Evolutionary conservation across 2,888 invertebrate genomes (phyloP), one percentile per base, ranked within the genome.

Genomic region (Nyleta sp.): DNA sequence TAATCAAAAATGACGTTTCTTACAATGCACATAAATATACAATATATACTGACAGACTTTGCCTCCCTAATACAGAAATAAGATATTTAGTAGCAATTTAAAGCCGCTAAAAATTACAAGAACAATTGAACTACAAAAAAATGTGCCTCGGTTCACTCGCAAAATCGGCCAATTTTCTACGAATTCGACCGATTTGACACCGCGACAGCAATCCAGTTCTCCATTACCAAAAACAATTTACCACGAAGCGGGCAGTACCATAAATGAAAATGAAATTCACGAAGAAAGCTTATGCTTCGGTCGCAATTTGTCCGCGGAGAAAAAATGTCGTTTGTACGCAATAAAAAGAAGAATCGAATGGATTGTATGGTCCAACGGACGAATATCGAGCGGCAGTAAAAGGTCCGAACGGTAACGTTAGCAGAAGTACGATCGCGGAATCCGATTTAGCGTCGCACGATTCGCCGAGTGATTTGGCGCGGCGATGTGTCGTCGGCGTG

Each of bases 361-460:
- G 72, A 62, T 62, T 48, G 62, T 33, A 70, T 31, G 57, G 62
- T 57, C 52, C 57, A 73, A 44, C 52, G 33, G 46, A 33, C 60
- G 68, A 73, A 73, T 78, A 78, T 78, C 64, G 68, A 78, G 59
- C 78, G 62, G 38, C 73, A 24, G 64, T 60, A 60, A 78, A 78
- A 73, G 57, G 73, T 64, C 53, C 57, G 50, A 76, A 73, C 50
- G 28, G 68, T 78, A 73, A 62, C 78, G 53, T 59, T 65, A 64
- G 52, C 70, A 53, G 53, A 74, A 78, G 73, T 74, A 73, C 68
- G 73, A 73, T 68, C 68, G 57, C 42, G 64, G 53, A 74, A 74
- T 78, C 78, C 59, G 78, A 78, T 78, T 78, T 78, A 31, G 48
- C 48, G 46, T 46, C 28, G 62, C 68, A n/a, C n/a, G 68, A 78